Conservation (phyloP, 1,140 invertebrate species). For the Radopholus similis region DNA sequence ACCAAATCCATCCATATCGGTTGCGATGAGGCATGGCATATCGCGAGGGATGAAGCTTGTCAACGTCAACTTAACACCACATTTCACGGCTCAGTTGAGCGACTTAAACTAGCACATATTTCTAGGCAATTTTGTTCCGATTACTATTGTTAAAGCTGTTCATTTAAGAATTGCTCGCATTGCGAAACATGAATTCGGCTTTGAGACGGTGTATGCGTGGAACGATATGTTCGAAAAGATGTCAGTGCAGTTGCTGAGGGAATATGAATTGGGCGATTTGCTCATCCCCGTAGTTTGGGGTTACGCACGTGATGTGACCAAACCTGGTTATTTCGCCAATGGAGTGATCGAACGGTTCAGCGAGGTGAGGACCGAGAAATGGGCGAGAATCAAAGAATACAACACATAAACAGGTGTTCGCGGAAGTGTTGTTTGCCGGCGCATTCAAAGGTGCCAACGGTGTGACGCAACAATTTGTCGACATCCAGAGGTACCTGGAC, state of each 20-base stretch:
- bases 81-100: slow-evolving; percentile 37
- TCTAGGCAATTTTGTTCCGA: slow-evolving; percentile 15
- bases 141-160: slow-evolving; percentile 22
- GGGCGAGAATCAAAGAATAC: background rate
- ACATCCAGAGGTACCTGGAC: slow-evolving; percentile 33
- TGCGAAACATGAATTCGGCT: slow-evolving; percentile 39
- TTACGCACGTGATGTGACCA: slow-evolving; percentile 32
- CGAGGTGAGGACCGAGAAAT: slow-evolving; percentile 20
- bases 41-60: slow-evolving; percentile 39
- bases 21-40: slow-evolving; percentile 61
- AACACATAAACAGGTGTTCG: slow-evolving; percentile 31
- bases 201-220: slow-evolving; percentile 37
- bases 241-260: slow-evolving; percentile 34
- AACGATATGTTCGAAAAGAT: slow-evolving; percentile 49
- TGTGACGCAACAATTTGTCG: slow-evolving; percentile 40
- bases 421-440: slow-evolving; percentile 32
- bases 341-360: slow-evolving; percentile 41
- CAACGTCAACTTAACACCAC: background rate
- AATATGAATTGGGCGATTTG: slow-evolving; percentile 7
- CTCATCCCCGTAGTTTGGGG: slow-evolving; percentile 26
- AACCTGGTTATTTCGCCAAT: slow-evolving; percentile 37
- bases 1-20: slow-evolving; percentile 62
- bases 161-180: slow-evolving; percentile 43
- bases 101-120: slow-evolving; percentile 45
- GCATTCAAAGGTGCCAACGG: slow-evolving; percentile 54